Evolutionary conservation across 1,140 invertebrate genomes (phyloP).

Genomic region (Vanessa atalanta): DNA sequence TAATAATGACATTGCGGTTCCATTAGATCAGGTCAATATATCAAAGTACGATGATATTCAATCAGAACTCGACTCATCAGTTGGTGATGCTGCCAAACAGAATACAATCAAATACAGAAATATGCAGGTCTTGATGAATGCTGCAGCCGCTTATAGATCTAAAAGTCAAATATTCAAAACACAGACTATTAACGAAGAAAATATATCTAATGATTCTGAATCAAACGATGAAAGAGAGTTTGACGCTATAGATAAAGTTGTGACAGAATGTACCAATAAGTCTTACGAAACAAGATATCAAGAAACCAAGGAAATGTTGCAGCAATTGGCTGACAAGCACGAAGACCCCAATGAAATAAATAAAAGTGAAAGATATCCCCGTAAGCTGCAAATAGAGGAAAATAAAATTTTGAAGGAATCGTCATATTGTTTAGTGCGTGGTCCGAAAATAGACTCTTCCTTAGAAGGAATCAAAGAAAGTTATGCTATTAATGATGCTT

Average conservation of each 20-base stretch:
- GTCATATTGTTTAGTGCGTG: slow-evolving; percentile 55
- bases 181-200: slow-evolving; percentile 31
- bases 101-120: slow-evolving; percentile 66
- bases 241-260: slow-evolving; percentile 69
- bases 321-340: slow-evolving; percentile 63
- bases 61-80: slow-evolving; percentile 54
- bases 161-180: slow-evolving; percentile 34
- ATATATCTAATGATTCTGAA: slow-evolving; percentile 35
- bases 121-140: slow-evolving; percentile 63
- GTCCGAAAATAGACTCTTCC: slow-evolving; percentile 39
- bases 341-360: slow-evolving; percentile 49
- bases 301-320: slow-evolving; percentile 70
- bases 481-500: slow-evolving; percentile 63
- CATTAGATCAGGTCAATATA: slow-evolving; percentile 65
- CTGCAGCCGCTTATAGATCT: slow-evolving; percentile 47
- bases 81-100: slow-evolving; percentile 50
- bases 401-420: slow-evolving; percentile 64
- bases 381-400: slow-evolving; percentile 38
- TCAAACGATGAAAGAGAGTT: slow-evolving; percentile 61
- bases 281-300: slow-evolving; percentile 69
- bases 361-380: slow-evolving; percentile 6
- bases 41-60: slow-evolving; percentile 54
- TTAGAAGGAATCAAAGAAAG: slow-evolving; percentile 62
- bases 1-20: slow-evolving; percentile 48
- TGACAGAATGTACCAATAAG: slow-evolving; percentile 69